Percentiles rank a stretch among this genome's conserved stretches.
These are phyloP conservation scores for Schizothorax lantsangensis DNA, from an alignment of 2,797 vertebrate genomes.

Conservation along the genomic window DNA sequence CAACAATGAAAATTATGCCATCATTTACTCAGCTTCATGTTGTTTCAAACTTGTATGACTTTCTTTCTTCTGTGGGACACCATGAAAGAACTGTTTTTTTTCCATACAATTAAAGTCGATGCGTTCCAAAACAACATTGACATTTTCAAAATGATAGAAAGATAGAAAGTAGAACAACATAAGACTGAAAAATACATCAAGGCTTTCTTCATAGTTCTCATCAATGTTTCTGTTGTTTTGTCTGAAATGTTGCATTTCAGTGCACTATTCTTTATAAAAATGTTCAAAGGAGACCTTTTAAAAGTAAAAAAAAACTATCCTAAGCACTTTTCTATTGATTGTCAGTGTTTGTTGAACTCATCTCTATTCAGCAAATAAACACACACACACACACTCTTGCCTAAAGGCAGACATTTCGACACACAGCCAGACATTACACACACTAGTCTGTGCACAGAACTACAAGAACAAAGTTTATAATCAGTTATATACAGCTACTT, in stretches of 20 bases:
- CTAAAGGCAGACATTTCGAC: slow-evolving; percentile 11
- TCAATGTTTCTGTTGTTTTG: background rate
- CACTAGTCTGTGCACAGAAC: slow-evolving; percentile 29
- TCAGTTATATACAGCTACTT: slow-evolving; percentile 56
- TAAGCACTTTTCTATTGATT: slow-evolving; percentile 13
- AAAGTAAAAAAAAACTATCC: background rate
- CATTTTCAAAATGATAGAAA: background rate
- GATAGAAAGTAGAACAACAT: background rate
- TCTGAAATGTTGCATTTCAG: background rate
- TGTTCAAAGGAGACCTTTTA: slow-evolving; percentile 14
- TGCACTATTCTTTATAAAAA: slow-evolving; percentile 8
- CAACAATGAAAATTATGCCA: background rate
- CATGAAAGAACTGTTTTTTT: background rate
- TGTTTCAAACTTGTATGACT: background rate
- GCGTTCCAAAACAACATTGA: background rate
- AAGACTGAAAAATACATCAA: slow-evolving; percentile 8
- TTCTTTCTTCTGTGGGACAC: background rate
- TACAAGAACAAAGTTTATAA: slow-evolving; percentile 47
- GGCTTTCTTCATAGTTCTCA: slow-evolving; percentile 2
- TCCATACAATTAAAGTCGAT: background rate
- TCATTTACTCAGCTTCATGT: background rate
- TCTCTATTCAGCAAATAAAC: slow-evolving; percentile 28
- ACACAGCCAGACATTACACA: slow-evolving; percentile 22
- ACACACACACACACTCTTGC: background rate
- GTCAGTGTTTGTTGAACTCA: slow-evolving; percentile 24